Conservation (phyloP, 1,140 invertebrate species). For the Bombus haemorrhoidalis region DNA sequence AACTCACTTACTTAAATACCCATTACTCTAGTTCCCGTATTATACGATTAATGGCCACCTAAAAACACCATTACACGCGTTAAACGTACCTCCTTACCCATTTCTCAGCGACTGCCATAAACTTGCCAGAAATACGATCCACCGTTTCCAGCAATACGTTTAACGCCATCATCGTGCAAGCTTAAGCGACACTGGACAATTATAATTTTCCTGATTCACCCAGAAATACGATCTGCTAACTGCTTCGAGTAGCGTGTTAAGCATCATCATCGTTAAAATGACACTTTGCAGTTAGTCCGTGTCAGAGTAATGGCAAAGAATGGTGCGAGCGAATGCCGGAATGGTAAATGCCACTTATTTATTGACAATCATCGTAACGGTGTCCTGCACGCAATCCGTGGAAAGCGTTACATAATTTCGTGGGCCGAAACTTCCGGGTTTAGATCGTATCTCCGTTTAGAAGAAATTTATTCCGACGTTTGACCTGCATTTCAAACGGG, state of each 20-base stretch:
- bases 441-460: not conserved
- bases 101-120: not conserved
- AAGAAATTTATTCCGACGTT: constrained; percentile 21
- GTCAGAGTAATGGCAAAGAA: too few relatives aligned
- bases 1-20: too few relatives aligned
- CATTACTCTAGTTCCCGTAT: too few relatives aligned
- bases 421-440: constrained; percentile 17
- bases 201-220: not conserved
- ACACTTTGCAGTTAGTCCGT: not conserved
- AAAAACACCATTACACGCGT: too few relatives aligned
- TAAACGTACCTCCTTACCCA: not conserved
- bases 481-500: not conserved
- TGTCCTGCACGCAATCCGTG: constrained; percentile 9
- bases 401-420: constrained; percentile 26
- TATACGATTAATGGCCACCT: too few relatives aligned
- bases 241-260: not conserved
- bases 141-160: not conserved
- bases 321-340: not conserved
- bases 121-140: too few relatives aligned
- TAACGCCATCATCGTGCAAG: not conserved
- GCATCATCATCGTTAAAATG: not conserved
- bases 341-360: constrained; percentile 11
- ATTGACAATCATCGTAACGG: constrained; percentile 33
- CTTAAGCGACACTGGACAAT: not conserved
- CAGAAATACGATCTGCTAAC: not conserved